A percentile compares a stretch with the other conserved stretches of the same genome.
These are phyloP conservation scores for Prietella phreatophila DNA, from an alignment of 2,113 vertebrate genomes.

Conservation along the genomic window DNA sequence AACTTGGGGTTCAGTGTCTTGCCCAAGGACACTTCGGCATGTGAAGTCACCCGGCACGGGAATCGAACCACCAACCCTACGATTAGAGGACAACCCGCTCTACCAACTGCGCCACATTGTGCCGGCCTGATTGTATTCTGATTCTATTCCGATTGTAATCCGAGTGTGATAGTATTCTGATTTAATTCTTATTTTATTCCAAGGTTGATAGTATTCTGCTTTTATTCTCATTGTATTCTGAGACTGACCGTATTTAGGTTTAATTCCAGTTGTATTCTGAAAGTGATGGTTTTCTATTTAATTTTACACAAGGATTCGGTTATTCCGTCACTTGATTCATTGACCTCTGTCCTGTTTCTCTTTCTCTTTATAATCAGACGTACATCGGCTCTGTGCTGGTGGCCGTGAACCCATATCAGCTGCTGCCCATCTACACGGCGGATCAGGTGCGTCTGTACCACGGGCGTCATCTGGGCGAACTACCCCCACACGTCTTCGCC, in stretches of 20 bases:
- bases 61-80: too few relatives aligned
- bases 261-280: background rate
- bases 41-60: too few relatives aligned
- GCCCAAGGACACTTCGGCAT: too few relatives aligned
- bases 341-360: background rate
- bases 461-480: conserved; percentile 78
- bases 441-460: conserved; percentile 83
- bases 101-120: too few relatives aligned
- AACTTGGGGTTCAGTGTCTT: too few relatives aligned
- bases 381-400: conserved; percentile 90
- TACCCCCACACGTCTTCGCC: conserved; percentile 89
- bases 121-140: background rate
- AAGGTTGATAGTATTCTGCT: background rate
- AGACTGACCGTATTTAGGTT: background rate
- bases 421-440: conserved; percentile 79
- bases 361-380: conserved; percentile 68
- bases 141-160: background rate
- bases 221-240: background rate
- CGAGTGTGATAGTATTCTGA: background rate
- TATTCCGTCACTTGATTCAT: background rate
- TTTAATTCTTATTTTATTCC: background rate
- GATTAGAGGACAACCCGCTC: too few relatives aligned
- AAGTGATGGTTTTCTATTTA: background rate
- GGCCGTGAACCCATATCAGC: conserved; percentile 89
- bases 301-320: background rate